Evolutionary conservation across 2,888 invertebrate genomes (phyloP), one percentile per base, ranked within the genome.

Genomic region (Caenorhabditis doughertyi): DNA sequence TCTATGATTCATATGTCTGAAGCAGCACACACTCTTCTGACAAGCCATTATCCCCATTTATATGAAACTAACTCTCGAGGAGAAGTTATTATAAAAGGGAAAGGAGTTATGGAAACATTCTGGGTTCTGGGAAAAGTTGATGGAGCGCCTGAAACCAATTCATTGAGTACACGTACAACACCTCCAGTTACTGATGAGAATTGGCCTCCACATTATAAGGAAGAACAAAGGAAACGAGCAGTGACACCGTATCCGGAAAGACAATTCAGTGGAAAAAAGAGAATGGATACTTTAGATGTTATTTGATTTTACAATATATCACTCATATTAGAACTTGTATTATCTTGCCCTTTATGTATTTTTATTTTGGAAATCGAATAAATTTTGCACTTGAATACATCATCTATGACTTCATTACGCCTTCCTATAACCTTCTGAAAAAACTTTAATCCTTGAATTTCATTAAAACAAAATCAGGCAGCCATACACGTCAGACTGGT

Each of bases 31-130:
- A 79, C 85, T 25, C 81, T 88, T 21, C 86, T 88, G 18, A 70
- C 85, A 16, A 72, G 76, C 23, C 83, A 89, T 23, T 86, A 87
- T 51, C 81, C 87, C 4, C 87, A 89, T 35, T 84, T 87, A 32
- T 90, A 86, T 53, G 85, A 85, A 13, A 90, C 89, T 1, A 83
- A 84, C 62, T 81, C 82, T 9, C 77, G 90, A 8, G 90, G 90
- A 42, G 90, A 90, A 23, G 88, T 90, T 23, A 88, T 90, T 9
- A 88, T 90, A 23, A 67, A 84, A 56, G 84, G 84, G 16, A 84
- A 84, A 67, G 84, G 84, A n/a, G 84, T 82, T 16, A 82, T 82
- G 84, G 72, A 74, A 27, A 84, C 84, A 8, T 84, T 58, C 29
- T 79, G 81, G 81, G 76, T 76, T 0, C 25, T 64, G 7, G 68